These are phyloP conservation scores for Chironomus tepperi DNA, from an alignment of 1,140 invertebrate species.

Conservation along the genomic window DNA sequence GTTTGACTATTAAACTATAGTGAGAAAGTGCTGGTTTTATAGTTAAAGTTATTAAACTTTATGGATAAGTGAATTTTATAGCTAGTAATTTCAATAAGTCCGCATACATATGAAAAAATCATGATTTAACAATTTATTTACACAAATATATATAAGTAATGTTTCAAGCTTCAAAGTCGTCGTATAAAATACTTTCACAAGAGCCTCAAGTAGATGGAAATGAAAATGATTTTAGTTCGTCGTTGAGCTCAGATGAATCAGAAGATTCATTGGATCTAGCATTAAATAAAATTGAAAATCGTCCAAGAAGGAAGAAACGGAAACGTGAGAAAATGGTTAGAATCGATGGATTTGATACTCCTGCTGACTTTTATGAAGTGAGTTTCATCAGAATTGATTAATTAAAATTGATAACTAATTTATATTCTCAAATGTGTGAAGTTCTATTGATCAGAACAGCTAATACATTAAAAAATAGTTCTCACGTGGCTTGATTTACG, in stretches of 20 bases:
- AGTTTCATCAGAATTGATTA: not conserved
- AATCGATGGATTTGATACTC: not conserved
- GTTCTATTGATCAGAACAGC: too few species aligned
- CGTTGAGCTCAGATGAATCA: not conserved
- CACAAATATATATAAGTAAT: not conserved
- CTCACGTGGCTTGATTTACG: slow-evolving; percentile 6
- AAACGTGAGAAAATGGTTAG: not conserved
- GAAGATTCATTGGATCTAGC: not conserved
- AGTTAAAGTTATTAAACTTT: not conserved
- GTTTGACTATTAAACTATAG: not conserved
- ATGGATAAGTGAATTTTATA: not conserved
- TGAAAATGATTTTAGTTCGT: slow-evolving; percentile 15
- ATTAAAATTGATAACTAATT: too few species aligned
- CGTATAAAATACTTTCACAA: slow-evolving; percentile 21
- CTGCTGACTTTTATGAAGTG: not conserved
- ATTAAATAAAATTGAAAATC: not conserved
- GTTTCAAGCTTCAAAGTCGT: slow-evolving; percentile 9
- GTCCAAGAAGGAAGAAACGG: not conserved
- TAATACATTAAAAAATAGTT: not conserved
- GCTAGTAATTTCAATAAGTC: not conserved
- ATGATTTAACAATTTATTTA: slow-evolving; percentile 9
- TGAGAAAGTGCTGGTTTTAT: not conserved
- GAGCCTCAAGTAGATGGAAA: not conserved
- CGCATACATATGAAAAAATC: not conserved
- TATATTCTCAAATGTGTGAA: too few species aligned